These are phyloP conservation scores for Aurelia sp. DNA, from an alignment of 30 jellyfish, hydroid and myxozoan species.

Conservation along the genomic window DNA sequence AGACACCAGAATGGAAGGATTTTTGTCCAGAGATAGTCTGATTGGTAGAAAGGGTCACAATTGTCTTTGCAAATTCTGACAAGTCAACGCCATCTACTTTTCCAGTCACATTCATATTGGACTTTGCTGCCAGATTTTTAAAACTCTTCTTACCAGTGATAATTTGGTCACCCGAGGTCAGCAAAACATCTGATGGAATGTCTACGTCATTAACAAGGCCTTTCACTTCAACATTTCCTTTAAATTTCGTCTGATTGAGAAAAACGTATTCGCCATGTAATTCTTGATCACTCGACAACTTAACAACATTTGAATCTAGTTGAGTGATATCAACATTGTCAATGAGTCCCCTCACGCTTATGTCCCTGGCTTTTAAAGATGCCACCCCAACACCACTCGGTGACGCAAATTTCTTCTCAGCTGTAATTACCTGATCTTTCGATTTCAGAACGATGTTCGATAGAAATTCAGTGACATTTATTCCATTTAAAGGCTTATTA, in stretches of 20 bases:
- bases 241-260: conserved; percentile 16
- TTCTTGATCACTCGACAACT: conserved; percentile 50
- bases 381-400: conserved; percentile 29
- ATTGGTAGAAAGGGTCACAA: conserved; percentile 74
- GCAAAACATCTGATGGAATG: conserved; percentile 49
- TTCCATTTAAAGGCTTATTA: conserved; percentile 39
- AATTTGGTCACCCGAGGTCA: conserved; percentile 58
- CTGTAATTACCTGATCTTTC: conserved; percentile 66
- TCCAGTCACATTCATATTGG: conserved; percentile 53
- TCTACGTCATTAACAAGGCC: conserved; percentile 56
- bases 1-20: conserved; percentile 45
- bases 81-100: conserved; percentile 89
- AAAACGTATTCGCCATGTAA: conserved; percentile 64
- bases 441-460: conserved; percentile 51
- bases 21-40: conserved; percentile 65
- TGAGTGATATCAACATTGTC: conserved; percentile 74
- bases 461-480: conserved; percentile 64
- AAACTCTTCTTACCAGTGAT: conserved; percentile 50
- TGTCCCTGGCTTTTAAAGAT: conserved; percentile 19
- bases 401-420: conserved; percentile 49
- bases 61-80: conserved; percentile 57
- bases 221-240: conserved; percentile 15
- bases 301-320: conserved; percentile 44
- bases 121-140: conserved; percentile 32
- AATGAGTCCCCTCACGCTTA: conserved; percentile 32